These are phyloP conservation scores for Cheilosia variabilis DNA, from an alignment of 2,888 invertebrate genomes.

Conservation along the genomic window DNA sequence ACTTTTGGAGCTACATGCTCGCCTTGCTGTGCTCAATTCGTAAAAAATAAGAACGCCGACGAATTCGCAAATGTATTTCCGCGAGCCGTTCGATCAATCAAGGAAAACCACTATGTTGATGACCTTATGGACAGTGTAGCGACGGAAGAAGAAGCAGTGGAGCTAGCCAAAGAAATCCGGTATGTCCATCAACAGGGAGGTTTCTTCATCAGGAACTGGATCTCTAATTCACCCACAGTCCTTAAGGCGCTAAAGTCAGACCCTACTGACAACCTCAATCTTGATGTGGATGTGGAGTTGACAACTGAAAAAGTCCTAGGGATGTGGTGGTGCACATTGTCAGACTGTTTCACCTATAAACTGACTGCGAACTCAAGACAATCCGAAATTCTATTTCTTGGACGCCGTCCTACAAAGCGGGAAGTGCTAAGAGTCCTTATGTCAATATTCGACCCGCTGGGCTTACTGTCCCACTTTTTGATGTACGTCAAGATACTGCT, in stretches of 20 bases:
- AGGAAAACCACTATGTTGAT: conserved; percentile 72
- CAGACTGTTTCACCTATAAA: background rate
- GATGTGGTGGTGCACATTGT: background rate
- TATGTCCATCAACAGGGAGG: conserved; percentile 67
- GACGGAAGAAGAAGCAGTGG: conserved; percentile 68
- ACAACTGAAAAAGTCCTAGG: conserved; percentile 2
- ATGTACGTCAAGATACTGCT: background rate
- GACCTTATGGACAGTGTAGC: conserved; percentile 71
- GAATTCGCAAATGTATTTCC: background rate
- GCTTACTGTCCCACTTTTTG: background rate
- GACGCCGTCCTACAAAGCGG: background rate
- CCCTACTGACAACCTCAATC: conserved; percentile 5
- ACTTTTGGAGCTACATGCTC: too few relatives aligned
- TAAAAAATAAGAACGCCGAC: too few relatives aligned
- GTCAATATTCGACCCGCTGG: background rate
- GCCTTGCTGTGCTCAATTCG: too few relatives aligned
- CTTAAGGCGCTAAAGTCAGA: background rate
- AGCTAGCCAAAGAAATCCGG: conserved; percentile 46
- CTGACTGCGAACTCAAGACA: background rate
- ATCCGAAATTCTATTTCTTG: background rate
- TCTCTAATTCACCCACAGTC: conserved; percentile 14
- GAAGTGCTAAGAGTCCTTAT: background rate
- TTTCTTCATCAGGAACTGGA: conserved; percentile 76
- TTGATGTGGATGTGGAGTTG: conserved; percentile 20
- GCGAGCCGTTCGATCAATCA: conserved; percentile 4